Conservation (phyloP, 2,113 vertebrate genomes). For the Vireo altiloquus region DNA sequence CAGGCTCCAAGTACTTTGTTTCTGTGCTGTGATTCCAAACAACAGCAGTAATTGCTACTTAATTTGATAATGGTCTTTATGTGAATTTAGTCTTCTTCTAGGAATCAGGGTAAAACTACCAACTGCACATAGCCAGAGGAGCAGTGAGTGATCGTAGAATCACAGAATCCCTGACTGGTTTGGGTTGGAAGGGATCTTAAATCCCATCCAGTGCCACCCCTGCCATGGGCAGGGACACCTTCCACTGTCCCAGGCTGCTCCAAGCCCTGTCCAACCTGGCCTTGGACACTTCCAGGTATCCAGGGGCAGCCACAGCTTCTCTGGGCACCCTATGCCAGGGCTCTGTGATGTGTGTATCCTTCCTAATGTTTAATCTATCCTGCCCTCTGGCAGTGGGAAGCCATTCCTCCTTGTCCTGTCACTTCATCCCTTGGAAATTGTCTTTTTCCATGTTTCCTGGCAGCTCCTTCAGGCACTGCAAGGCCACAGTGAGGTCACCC, state of each 20-base stretch:
- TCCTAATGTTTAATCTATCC: neutral
- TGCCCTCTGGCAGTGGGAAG: neutral
- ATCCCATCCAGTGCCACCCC: rapidly evolving
- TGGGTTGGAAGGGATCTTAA: neutral
- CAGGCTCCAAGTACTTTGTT: neutral
- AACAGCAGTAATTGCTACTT: neutral
- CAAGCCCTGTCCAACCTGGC: rapidly evolving
- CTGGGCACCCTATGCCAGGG: neutral
- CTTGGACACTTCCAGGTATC: neutral
- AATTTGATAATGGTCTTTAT: neutral
- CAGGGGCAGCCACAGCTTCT: neutral
- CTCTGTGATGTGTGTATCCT: neutral
- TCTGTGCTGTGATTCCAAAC: neutral
- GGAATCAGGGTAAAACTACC: neutral
- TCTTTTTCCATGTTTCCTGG: neutral
- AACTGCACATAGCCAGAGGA: neutral
- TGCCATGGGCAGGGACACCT: neutral
- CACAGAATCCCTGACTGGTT: rapidly evolving
- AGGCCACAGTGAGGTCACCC: rapidly evolving
- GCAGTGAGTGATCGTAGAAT: rapidly evolving
- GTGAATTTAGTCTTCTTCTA: neutral
- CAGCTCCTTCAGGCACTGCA: neutral
- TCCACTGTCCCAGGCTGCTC: rapidly evolving
- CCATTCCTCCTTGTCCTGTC: neutral
- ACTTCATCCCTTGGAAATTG: neutral